phyloP scores from a whole-genome alignment of 2,888 invertebrate species.

The Emesis furor region DNA sequence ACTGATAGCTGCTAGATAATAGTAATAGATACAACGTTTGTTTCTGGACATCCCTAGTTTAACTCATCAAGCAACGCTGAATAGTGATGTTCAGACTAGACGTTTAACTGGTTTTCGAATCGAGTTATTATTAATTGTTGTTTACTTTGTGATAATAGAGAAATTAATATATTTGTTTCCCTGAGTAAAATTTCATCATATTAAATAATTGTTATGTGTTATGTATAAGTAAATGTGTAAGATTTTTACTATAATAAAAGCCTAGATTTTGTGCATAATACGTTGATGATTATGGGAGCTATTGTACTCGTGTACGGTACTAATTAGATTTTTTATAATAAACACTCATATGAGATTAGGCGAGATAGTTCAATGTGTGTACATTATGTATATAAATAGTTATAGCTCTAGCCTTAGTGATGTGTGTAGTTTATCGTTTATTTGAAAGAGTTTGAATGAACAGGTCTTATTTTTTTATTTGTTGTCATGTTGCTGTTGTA shows the following conservation, averaged over 20 bases:
- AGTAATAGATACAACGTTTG: too few relatives aligned
- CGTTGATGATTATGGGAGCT: neutral
- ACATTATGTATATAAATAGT: conserved; percentile 89
- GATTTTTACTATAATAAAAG: conserved; percentile 14
- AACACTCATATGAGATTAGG: conserved; percentile 68
- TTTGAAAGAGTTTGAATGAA: conserved; percentile 79
- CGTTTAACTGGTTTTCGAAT: neutral
- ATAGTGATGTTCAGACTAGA: neutral
- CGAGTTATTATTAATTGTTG: conserved; percentile 12
- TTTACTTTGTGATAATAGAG: conserved; percentile 20
- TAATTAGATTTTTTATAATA: conserved; percentile 17
- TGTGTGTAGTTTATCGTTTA: conserved; percentile 85
- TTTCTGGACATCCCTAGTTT: too few relatives aligned
- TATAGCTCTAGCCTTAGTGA: conserved; percentile 84
- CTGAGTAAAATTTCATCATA: neutral
- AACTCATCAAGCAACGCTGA: neutral
- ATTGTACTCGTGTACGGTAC: conserved; percentile 7
- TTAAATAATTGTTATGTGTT: neutral
- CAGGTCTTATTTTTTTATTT: conserved; percentile 73
- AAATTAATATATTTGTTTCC: conserved; percentile 23
- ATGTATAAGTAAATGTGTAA: conserved; percentile 1
- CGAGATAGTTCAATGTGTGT: conserved; percentile 82
- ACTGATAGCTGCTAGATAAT: too few relatives aligned
- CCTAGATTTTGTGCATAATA: conserved; percentile 17
- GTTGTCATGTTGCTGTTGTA: conserved; percentile 24